phyloP scores from a whole-genome alignment of 2,888 invertebrate species.

The Stramonita haemastoma region DNA sequence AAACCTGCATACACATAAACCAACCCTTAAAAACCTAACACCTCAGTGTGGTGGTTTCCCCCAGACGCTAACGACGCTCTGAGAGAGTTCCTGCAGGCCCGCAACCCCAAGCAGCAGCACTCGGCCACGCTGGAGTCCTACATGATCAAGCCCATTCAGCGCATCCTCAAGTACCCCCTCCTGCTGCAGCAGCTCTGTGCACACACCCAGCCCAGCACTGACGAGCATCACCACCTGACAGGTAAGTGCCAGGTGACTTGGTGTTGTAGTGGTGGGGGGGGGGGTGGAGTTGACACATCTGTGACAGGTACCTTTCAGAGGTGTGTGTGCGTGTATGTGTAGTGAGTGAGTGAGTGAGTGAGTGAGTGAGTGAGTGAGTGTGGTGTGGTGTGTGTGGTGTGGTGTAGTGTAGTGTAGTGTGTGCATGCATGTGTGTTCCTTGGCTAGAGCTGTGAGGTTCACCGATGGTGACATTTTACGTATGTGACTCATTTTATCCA shows the following conservation, averaged over 20 bases:
- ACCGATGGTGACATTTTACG: too few species aligned
- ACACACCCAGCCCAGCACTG: constrained; percentile 93
- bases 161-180: constrained; percentile 97
- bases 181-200: constrained; percentile 95
- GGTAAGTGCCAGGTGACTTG: constrained; percentile 69
- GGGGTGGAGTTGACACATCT: background rate
- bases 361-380: background rate
- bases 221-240: constrained; percentile 93
- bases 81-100: constrained; percentile 94
- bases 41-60: too few species aligned
- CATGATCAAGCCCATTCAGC: constrained; percentile 98
- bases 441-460: too few species aligned
- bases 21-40: too few species aligned
- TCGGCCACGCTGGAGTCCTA: constrained; percentile 97
- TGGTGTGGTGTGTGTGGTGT: background rate
- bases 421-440: background rate
- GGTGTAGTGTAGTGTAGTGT: too few species aligned
- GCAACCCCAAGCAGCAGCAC: constrained; percentile 90
- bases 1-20: too few species aligned
- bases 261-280: background rate
- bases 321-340: background rate
- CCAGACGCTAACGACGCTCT: constrained; percentile 95
- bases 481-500: too few species aligned
- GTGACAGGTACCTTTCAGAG: background rate
- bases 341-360: background rate